Evolutionary conservation across 2,888 invertebrate genomes (phyloP).

Genomic region (Pteria penguin): DNA sequence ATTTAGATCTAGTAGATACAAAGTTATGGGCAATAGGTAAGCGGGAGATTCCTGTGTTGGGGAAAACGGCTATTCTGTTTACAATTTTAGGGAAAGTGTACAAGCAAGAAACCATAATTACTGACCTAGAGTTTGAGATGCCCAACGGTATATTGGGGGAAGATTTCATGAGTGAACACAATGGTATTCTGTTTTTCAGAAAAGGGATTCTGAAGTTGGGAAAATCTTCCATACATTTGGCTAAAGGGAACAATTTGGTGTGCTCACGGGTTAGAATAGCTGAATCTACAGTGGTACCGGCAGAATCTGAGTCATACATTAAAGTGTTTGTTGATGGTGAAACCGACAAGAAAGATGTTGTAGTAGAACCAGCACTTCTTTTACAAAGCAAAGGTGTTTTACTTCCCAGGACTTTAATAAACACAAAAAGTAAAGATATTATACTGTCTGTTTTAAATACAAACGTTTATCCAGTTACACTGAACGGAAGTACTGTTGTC

Average conservation of each 20-base stretch:
- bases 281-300: neutral
- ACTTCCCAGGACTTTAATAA: neutral
- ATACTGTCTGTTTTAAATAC: neutral
- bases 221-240: neutral
- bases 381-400: neutral
- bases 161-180: neutral
- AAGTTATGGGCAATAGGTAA: no score
- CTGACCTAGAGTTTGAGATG: no score
- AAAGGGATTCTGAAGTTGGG: neutral
- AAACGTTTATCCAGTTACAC: neutral
- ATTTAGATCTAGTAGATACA: no score
- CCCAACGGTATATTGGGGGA: conserved; percentile 1
- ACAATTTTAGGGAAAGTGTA: no score
- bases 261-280: neutral
- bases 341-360: neutral
- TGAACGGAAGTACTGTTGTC: neutral
- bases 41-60: no score
- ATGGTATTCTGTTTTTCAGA: neutral
- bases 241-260: neutral
- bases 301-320: no score
- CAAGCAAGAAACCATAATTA: no score
- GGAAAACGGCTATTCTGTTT: no score
- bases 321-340: neutral
- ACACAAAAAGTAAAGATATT: neutral
- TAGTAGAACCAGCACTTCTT: neutral